Percentiles rank a stretch among this genome's conserved stretches.
These are phyloP conservation scores for Pelecanoides urinatrix DNA, from an alignment of 2,113 vertebrate genomes.

Conservation along the genomic window DNA sequence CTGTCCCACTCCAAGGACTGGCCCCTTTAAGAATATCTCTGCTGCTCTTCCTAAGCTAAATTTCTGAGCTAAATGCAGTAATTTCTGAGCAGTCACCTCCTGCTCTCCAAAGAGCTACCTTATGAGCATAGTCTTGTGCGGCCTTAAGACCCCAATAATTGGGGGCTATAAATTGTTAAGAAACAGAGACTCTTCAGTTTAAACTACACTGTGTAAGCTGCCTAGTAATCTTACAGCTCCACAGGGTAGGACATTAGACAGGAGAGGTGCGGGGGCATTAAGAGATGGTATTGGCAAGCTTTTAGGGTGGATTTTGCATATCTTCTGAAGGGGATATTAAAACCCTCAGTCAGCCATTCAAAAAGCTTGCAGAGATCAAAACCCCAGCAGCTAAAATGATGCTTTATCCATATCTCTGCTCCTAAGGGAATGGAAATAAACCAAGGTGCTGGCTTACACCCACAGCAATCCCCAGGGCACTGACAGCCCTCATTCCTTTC, in stretches of 20 bases:
- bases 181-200: background rate
- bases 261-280: background rate
- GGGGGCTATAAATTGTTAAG: background rate
- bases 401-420: background rate
- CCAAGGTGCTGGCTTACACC: background rate
- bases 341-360: background rate
- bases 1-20: background rate
- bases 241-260: background rate
- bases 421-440: background rate
- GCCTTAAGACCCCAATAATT: background rate
- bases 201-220: background rate
- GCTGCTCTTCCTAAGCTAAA: background rate
- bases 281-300: background rate
- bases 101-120: background rate
- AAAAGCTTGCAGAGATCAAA: background rate
- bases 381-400: background rate
- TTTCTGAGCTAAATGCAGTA: background rate
- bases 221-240: background rate
- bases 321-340: background rate
- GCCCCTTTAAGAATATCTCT: background rate
- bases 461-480: background rate
- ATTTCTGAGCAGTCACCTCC: background rate
- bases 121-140: background rate
- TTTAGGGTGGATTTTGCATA: background rate
- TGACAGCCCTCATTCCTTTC: background rate